Base-by-base conservation (phyloP, 2,888 invertebrate species). In the Crocallis elinguaria region DNA sequence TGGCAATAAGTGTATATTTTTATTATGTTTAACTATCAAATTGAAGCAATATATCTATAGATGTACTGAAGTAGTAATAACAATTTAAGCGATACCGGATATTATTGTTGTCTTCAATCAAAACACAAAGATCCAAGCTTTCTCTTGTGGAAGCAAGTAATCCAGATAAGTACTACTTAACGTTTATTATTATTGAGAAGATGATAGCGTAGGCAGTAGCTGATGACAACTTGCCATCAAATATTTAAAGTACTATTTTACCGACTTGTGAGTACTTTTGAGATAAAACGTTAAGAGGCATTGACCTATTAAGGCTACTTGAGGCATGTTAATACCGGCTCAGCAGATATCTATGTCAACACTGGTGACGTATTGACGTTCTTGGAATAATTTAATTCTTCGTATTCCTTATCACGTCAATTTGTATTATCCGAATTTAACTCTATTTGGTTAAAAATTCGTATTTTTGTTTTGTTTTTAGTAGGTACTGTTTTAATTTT, bases 201-300 rank as follows among this genome's bases (percentile, higher is more conserved):
- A 50, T 62, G 66, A 72, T 74, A 68, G 78, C 71, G 77, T 82
- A 76, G 77, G 78, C 56, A 75, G 78, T 71, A 75, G 75, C 71
- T 62, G 66, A 56, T 66, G 65, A 71, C 69, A 69, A 53, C 59
- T 71, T 62, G 62, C 64, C 65, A 61, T 62, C 51, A 60, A 71
- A 67, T 57, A 53, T 64, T 62, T 57, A 39, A 62, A 65, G 64
- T 57, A 60, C 50, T 64, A 58, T 67, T n/a, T 69, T 64, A 64
- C 50, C 45, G 55, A 53, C 46, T 30, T 46, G n/a, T n/a, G 30
- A 45, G 38, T 57, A 60, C 43, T 52, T 48, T 49, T 53, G 36
- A 41, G 52, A 56, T 61, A 53, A 50, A 50, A 50, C 48, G 38
- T 53, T 52, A 53, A 58, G 58, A 69, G 62, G 44, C 45, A 41